Evolutionary conservation across 2,888 invertebrate genomes (phyloP).

Genomic region (Periphyllus acericola): DNA sequence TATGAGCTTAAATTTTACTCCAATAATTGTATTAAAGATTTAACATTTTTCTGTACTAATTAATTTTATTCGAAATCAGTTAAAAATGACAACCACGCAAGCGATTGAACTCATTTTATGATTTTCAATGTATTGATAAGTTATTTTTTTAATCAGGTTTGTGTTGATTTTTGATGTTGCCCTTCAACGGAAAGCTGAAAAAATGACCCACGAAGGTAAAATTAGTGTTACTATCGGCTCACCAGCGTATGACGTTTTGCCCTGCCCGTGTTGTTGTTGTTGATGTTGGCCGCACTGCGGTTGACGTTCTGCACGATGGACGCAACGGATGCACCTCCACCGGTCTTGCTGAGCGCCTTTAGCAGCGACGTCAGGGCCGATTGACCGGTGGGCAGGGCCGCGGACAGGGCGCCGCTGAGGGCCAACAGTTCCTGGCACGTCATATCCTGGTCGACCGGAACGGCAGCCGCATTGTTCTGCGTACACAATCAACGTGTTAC

Average conservation of each 20-base stretch:
- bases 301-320: slow-evolving; percentile 46
- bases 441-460: slow-evolving; percentile 71
- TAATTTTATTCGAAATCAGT: too few species aligned
- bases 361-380: slow-evolving; percentile 79
- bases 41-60: too few species aligned
- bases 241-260: slow-evolving; percentile 33
- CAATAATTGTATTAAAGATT: too few species aligned
- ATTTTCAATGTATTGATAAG: too few species aligned
- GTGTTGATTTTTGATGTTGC: too few species aligned
- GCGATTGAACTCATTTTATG: too few species aligned
- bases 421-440: slow-evolving; percentile 91
- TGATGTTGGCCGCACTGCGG: slow-evolving; percentile 3
- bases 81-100: too few species aligned
- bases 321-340: slow-evolving; percentile 20
- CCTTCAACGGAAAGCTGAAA: too few species aligned
- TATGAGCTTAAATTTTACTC: too few species aligned
- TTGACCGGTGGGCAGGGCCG: slow-evolving; percentile 88
- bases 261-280: slow-evolving; percentile 22
- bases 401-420: slow-evolving; percentile 90
- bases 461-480: slow-evolving; percentile 47
- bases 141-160: too few species aligned
- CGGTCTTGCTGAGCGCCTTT: slow-evolving; percentile 78
- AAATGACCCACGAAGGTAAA: too few species aligned
- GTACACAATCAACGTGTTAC: not conserved
- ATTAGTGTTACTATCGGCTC: not conserved